Base-by-base conservation (phyloP, 2,113 vertebrate species). In the Candoia aspera region DNA sequence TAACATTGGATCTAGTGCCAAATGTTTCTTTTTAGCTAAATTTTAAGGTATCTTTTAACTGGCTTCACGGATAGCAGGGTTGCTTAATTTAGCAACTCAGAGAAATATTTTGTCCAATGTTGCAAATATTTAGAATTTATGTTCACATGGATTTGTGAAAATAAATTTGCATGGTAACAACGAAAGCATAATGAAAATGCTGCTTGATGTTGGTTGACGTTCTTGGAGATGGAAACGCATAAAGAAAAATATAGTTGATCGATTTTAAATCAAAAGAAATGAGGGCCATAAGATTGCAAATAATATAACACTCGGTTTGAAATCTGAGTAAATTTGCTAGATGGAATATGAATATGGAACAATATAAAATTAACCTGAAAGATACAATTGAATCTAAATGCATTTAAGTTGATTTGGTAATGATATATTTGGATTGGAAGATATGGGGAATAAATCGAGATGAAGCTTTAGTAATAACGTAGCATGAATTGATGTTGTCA, bases 361-460 rank as follows among this genome's bases (percentile, higher is more conserved):
- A 90, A 1, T 88, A 1, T 33, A 91, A 92, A 93, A 93, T 91
- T 64, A 94, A 58, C 1, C 17, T 92, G 49, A 87, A 93, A 93
- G 0, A 87, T 88, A 62, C 19, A 60, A 19, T 26, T 90, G 12
- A 94, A 94, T 23, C 37, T 73, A 93, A 87, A 93, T 58, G 0
- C 84, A 89, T 93, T 84, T 92, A 23, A 91, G 33, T 0, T 0
- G 46, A 86, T 93, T 93, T 53, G 60, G 1, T 92, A 86, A 94
- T 54, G n/a, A 88, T 54, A 2, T 89, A 92, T 89, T 88, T 93
- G 90, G 90, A 59, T 58, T 15, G 92, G 23, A 93, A 92, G 42
- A 53, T 26, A 88, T 3, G 2, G 23, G 33, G 42, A 0, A n/a
- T 59, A 49, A 90, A 17, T 87, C 93, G 64, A 92, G 46, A 93